phyloP scores from a whole-genome alignment of 1,140 invertebrate species.

The Globodera rostochiensis region DNA sequence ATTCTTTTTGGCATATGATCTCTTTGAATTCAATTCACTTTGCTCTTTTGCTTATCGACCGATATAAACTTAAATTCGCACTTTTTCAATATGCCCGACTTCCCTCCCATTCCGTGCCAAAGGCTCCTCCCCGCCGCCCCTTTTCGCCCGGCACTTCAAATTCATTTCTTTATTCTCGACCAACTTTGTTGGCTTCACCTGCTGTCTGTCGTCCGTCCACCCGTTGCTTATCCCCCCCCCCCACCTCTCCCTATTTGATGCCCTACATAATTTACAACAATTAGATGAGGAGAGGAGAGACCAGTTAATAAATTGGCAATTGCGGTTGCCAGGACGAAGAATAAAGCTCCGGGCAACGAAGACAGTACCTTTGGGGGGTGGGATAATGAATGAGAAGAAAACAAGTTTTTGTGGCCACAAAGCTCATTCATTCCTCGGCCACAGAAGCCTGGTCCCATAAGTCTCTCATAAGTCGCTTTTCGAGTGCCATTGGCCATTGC shows the following conservation, averaged over 20 bases:
- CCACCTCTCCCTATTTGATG: background rate
- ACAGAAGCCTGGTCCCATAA: background rate
- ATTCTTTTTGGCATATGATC: no score
- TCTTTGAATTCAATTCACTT: no score
- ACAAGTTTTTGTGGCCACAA: background rate
- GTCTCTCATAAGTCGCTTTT: background rate
- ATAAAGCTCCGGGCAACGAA: background rate
- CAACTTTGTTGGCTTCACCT: background rate
- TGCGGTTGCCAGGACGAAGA: background rate
- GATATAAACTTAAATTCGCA: no score
- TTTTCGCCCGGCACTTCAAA: no score
- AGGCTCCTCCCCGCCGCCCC: no score
- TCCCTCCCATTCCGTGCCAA: no score
- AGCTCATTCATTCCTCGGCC: background rate
- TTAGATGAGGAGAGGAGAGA: background rate
- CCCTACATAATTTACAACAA: background rate
- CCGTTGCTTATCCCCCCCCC: no score
- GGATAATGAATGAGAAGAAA: background rate
- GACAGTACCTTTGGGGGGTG: background rate
- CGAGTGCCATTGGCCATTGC: background rate
- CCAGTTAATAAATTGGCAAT: background rate
- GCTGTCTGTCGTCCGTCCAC: background rate
- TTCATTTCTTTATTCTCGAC: background rate
- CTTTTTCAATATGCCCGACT: no score
- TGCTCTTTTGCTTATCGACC: no score